Evolutionary conservation across 2,113 vertebrate species (phyloP).

Genomic region (Eubucco bourcierii): DNA sequence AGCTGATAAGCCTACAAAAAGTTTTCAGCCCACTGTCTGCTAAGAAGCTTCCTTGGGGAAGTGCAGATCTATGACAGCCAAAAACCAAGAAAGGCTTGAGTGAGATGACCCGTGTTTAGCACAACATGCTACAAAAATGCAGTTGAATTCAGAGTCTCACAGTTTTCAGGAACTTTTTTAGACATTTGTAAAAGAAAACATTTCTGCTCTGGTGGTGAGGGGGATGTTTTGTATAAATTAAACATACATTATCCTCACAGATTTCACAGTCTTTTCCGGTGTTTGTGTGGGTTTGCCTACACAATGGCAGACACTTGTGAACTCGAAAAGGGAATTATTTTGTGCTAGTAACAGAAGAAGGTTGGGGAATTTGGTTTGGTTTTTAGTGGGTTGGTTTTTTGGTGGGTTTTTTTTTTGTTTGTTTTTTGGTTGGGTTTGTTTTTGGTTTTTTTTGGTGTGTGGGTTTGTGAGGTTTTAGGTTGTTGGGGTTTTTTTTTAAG

Average conservation of each 20-base stretch:
- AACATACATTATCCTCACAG: neutral
- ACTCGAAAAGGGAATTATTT: neutral
- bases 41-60: neutral
- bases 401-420: too few relatives aligned
- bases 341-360: neutral
- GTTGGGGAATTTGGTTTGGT: too few relatives aligned
- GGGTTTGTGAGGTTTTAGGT: too few relatives aligned
- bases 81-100: neutral
- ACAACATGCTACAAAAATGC: neutral
- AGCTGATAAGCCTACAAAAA: neutral
- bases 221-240: neutral
- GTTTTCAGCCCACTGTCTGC: neutral
- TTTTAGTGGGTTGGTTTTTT: too few relatives aligned
- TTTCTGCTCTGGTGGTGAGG: neutral
- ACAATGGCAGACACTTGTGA: neutral
- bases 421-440: too few relatives aligned
- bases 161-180: neutral
- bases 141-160: neutral
- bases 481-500: neutral
- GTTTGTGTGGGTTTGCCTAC: neutral
- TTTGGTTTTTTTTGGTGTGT: too few relatives aligned
- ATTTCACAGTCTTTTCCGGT: neutral
- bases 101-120: neutral
- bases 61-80: neutral
- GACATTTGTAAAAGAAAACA: neutral